Base-by-base conservation (phyloP, 2,888 invertebrate species). In the Platypus cylindrus region DNA sequence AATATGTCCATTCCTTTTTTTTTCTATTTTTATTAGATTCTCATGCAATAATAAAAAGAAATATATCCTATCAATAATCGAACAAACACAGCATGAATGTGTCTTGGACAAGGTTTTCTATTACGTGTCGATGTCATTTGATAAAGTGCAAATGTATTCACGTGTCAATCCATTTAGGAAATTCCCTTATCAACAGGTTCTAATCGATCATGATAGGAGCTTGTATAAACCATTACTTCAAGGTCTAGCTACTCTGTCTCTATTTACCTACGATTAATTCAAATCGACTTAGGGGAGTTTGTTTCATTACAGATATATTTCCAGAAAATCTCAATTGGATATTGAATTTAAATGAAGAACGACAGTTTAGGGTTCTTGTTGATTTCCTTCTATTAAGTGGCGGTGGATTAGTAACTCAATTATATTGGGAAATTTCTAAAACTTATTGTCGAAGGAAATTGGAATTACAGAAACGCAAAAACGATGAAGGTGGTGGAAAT, bases 181-280 rank as follows among this genome's bases (percentile, higher is more conserved):
- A 24, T 33, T 32, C 15, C 11, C 28, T n/a, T 34, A 41, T 8
- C 48, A 50, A 9, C 46, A 45, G 29, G 29, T 47, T n/a, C 8
- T 47, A 1, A 15, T 43, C 3, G 53, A 53, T 30, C 48, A 53
- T 22, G 37, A 51, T 34, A 38, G 53, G 24, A 46, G 47, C 43
- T 18, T 52, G 28, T 48, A 48, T 15, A 15, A 31, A 11, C 32
- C 37, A 11, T 38, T 32, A 17, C 25, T 51, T 1, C 27, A 43
- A 28, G 33, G 39, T n/a, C n/a, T n/a, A n/a, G 9, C 9, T 20
- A 7, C 20, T 7, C 5, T 20, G 20, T 20, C 20, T 20, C 5
- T 7, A 20, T 7, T 20, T 20, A 20, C 5, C 5, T 7, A 20
- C 5, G 9, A 20, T 9, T 20, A 20, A 20, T 20, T 20, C 20